Evolutionary conservation across 2,888 invertebrate species (phyloP).

Genomic region (Polymixis flavicincta): DNA sequence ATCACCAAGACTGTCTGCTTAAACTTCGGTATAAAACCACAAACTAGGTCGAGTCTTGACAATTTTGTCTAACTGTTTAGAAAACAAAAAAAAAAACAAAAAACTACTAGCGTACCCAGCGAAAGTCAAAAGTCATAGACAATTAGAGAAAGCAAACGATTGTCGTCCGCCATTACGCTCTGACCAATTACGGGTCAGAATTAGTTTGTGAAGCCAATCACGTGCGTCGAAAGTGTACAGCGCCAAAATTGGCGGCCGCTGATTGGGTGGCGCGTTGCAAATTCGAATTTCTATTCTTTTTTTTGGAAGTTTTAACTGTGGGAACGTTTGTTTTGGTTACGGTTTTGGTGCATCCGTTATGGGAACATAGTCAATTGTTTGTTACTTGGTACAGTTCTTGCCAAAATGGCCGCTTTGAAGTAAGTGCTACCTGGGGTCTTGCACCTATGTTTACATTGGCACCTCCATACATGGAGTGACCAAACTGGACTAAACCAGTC

Average conservation of each 20-base stretch:
- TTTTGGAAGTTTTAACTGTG: slow-evolving; percentile 56
- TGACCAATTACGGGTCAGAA: slow-evolving; percentile 79
- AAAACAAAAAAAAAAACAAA: slow-evolving; percentile 72
- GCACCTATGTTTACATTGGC: background rate
- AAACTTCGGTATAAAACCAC: slow-evolving; percentile 4
- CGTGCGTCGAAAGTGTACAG: slow-evolving; percentile 77
- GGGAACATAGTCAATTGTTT: slow-evolving; percentile 1
- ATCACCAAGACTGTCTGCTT: background rate
- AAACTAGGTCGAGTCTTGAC: slow-evolving; percentile 43
- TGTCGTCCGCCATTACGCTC: slow-evolving; percentile 66
- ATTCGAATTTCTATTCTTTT: slow-evolving; percentile 67
- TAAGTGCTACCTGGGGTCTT: background rate
- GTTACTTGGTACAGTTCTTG: slow-evolving; percentile 13
- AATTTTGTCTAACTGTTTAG: slow-evolving; percentile 58
- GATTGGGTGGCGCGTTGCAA: slow-evolving; percentile 71
- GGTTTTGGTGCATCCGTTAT: background rate
- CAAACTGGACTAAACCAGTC: background rate
- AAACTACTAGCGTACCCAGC: slow-evolving; percentile 70
- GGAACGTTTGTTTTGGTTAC: slow-evolving; percentile 45
- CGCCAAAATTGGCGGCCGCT: slow-evolving; percentile 77
- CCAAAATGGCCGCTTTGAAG: background rate
- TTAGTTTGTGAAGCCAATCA: slow-evolving; percentile 78
- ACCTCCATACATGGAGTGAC: background rate
- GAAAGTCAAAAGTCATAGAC: slow-evolving; percentile 83
- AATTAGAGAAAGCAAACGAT: slow-evolving; percentile 81